These are phyloP conservation scores for Nothocercus julius DNA, from an alignment of 2,113 vertebrate genomes.

Conservation along the genomic window DNA sequence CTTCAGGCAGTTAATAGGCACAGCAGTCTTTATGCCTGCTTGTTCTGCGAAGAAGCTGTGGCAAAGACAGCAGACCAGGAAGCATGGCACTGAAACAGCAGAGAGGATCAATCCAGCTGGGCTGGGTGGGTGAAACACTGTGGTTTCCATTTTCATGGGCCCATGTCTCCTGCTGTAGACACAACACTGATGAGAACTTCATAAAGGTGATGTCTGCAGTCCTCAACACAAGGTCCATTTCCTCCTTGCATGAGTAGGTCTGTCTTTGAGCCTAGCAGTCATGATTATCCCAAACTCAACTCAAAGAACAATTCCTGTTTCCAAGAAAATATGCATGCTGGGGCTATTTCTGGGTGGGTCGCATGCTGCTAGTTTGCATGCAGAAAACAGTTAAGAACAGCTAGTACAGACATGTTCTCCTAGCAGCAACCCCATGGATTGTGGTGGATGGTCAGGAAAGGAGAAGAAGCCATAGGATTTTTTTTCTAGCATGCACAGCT, in stretches of 20 bases:
- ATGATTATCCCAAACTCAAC: background rate
- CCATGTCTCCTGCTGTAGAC: background rate
- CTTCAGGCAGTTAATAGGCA: background rate
- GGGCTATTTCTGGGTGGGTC: constrained; percentile 16
- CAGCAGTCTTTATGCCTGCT: background rate
- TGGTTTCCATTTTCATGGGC: background rate
- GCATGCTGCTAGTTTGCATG: constrained; percentile 4
- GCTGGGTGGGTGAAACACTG: background rate
- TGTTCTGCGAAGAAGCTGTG: background rate
- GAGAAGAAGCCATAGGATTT: background rate
- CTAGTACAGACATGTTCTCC: background rate
- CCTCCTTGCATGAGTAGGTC: background rate
- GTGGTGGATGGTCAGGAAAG: background rate
- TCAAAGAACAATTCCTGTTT: background rate
- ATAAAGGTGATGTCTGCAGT: background rate
- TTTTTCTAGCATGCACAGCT: background rate
- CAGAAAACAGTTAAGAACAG: background rate
- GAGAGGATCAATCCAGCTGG: background rate
- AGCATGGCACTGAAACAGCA: background rate
- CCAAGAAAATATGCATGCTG: background rate
- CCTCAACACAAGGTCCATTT: background rate
- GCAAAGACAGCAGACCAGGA: background rate
- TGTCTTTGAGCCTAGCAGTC: background rate
- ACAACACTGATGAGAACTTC: background rate
- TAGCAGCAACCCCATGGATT: background rate